phyloP scores from a whole-genome alignment of 35 echinoderm and acorn worm genomes.

The Diadema setosum region DNA sequence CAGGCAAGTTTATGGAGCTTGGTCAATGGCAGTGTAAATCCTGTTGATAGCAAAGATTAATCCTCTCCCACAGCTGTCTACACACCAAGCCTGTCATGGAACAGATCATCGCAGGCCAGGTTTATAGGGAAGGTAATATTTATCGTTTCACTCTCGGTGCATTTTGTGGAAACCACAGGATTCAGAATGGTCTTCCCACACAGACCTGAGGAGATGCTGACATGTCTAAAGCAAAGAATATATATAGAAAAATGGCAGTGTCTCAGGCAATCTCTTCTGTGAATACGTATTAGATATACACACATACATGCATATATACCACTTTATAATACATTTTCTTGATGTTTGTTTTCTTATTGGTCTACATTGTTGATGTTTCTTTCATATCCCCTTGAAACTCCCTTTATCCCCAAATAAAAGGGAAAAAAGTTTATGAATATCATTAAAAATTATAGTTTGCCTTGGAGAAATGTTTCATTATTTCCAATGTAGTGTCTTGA shows the following conservation, averaged over 20 bases:
- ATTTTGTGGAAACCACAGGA: neutral
- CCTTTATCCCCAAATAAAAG: no score
- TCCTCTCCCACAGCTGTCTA: neutral
- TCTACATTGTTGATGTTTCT: neutral
- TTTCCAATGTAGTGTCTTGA: no score
- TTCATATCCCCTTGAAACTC: no score
- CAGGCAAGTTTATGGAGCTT: neutral
- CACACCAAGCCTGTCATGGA: neutral
- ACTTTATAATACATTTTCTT: neutral
- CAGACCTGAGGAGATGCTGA: neutral
- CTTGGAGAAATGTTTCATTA: no score
- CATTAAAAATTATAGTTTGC: no score
- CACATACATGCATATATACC: neutral
- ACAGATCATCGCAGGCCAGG: neutral
- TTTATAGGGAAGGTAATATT: neutral
- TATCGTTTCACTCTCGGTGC: constrained; percentile 5
- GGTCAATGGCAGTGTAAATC: neutral
- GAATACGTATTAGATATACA: neutral
- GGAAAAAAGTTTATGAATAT: no score
- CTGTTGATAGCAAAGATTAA: neutral
- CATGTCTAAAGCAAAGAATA: neutral
- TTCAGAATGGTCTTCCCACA: neutral
- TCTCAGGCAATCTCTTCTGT: neutral
- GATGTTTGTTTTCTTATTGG: neutral
- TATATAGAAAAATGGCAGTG: neutral